These are phyloP conservation scores for Epicampocera succincta DNA, from an alignment of 2,888 invertebrate genomes.

Conservation along the genomic window DNA sequence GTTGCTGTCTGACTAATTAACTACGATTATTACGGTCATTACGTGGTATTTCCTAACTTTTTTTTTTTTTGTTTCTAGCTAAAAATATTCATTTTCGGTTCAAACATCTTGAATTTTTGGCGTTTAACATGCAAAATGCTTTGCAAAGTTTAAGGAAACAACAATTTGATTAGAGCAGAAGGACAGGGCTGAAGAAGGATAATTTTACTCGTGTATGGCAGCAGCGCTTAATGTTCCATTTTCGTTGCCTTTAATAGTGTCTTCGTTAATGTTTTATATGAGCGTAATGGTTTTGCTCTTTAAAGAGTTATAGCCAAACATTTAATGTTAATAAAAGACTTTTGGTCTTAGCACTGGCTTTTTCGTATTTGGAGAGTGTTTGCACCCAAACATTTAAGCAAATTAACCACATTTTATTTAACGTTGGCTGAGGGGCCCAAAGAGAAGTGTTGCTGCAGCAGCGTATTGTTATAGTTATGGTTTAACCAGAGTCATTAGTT, in stretches of 20 bases:
- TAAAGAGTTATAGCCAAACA: constrained; percentile 68
- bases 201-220: constrained; percentile 61
- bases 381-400: constrained; percentile 77
- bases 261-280: constrained; percentile 66
- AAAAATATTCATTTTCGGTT: constrained; percentile 65
- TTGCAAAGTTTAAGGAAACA: constrained; percentile 38
- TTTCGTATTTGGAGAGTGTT: constrained; percentile 69
- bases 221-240: constrained; percentile 61
- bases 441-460: constrained; percentile 19
- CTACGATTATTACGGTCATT: constrained; percentile 82
- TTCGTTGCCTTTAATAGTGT: constrained; percentile 53
- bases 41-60: constrained; percentile 81
- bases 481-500: constrained; percentile 78
- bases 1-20: constrained; percentile 79
- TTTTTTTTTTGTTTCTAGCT: constrained; percentile 30
- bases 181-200: background rate
- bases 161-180: constrained; percentile 33
- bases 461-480: constrained; percentile 69
- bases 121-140: constrained; percentile 72
- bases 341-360: constrained; percentile 70
- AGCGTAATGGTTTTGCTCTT: constrained; percentile 57
- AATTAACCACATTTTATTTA: constrained; percentile 77
- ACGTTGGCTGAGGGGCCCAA: constrained; percentile 6
- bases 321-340: constrained; percentile 65
- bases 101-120: constrained; percentile 80